Percentiles rank a stretch among this genome's conserved stretches.
Conservation (phyloP, 2,113 vertebrate genomes). For the Seriola rivoliana region DNA sequence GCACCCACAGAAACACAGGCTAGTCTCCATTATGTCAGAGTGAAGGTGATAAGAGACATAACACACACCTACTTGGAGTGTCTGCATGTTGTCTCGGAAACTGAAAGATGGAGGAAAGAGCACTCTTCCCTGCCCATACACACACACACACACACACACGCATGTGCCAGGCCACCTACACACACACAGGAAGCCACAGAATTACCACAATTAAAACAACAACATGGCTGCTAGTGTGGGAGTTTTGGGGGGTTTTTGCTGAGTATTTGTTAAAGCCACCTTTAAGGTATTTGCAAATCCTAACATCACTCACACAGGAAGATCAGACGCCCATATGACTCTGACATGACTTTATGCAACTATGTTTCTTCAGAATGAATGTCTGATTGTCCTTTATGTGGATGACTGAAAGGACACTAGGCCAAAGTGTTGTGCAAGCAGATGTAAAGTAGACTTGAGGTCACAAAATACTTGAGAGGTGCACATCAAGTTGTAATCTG, state of each 20-base stretch:
- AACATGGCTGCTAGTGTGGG: constrained; percentile 26
- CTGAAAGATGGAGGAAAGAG: constrained; percentile 15
- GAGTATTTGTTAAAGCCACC: constrained; percentile 2
- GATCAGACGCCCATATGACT: neutral
- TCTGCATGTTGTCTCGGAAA: constrained; percentile 40
- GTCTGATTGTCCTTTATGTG: neutral
- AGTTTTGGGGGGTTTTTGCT: neutral
- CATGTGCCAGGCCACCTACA: constrained; percentile 31
- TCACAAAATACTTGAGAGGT: neutral
- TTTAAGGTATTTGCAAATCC: constrained; percentile 9
- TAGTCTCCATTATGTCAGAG: constrained; percentile 48
- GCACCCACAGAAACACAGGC: constrained; percentile 13
- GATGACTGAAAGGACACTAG: neutral
- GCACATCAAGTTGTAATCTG: too few relatives aligned
- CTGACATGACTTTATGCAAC: neutral
- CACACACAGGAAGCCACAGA: constrained; percentile 39
- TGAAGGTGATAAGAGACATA: constrained; percentile 65
- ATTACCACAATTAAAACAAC: constrained; percentile 50
- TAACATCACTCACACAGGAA: neutral
- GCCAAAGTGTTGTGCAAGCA: neutral
- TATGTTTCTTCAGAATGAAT: neutral
- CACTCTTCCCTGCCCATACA: neutral
- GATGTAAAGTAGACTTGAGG: neutral
- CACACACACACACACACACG: neutral
- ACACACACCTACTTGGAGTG: constrained; percentile 52